Percentiles rank a stretch among this genome's conserved stretches.
phyloP scores from a whole-genome alignment of 2,888 invertebrate species.

The Pherbina coryleti region DNA sequence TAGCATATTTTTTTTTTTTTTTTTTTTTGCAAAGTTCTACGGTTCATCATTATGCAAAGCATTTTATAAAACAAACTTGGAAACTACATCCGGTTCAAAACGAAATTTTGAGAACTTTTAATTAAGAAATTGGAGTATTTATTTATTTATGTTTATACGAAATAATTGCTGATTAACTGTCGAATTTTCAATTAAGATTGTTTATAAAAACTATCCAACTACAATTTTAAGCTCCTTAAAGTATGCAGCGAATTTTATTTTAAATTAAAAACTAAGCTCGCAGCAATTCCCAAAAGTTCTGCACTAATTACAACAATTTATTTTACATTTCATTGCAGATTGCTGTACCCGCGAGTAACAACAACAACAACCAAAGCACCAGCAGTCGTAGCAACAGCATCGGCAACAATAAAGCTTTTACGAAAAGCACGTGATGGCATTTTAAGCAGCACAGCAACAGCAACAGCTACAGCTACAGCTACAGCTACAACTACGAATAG shows the following conservation, averaged over 20 bases:
- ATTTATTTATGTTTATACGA: too few species aligned
- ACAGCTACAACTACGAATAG: constrained; percentile 37
- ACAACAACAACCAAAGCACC: neutral
- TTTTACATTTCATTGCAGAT: constrained; percentile 62
- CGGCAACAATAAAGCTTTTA: constrained; percentile 23
- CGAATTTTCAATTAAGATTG: too few species aligned
- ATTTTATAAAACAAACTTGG: too few species aligned
- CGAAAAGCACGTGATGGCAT: constrained; percentile 35
- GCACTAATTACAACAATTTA: constrained; percentile 61
- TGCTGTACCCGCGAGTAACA: constrained; percentile 46
- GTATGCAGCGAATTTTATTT: constrained; percentile 16
- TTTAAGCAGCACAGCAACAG: neutral
- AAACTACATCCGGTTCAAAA: too few species aligned
- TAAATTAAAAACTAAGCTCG: neutral
- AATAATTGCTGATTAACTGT: too few species aligned
- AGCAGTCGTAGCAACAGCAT: constrained; percentile 20
- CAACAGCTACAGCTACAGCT: constrained; percentile 36
- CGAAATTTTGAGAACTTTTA: too few species aligned
- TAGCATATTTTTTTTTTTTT: too few species aligned
- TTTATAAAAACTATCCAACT: neutral
- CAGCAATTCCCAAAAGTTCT: constrained; percentile 27
- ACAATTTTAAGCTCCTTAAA: neutral
- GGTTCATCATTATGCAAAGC: too few species aligned
- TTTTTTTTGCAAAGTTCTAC: too few species aligned
- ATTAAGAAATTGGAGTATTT: too few species aligned